These are phyloP conservation scores for Pheosia gnoma DNA, from an alignment of 2,888 invertebrate species.

Conservation along the genomic window DNA sequence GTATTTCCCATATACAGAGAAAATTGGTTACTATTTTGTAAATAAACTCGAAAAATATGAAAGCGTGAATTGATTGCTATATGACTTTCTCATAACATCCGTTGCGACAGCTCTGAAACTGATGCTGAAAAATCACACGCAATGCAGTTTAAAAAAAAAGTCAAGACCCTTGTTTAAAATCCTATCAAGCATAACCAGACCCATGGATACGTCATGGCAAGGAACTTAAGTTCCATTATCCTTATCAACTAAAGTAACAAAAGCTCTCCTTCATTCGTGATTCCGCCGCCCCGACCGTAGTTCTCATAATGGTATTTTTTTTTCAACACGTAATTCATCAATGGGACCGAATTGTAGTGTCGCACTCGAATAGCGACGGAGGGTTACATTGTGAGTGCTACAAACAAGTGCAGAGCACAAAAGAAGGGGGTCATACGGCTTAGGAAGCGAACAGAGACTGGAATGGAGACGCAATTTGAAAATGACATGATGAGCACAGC, in stretches of 20 bases:
- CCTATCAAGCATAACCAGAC: no score
- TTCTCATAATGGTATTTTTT: slow-evolving; percentile 5
- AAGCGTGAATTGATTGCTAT: no score
- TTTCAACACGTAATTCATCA: slow-evolving; percentile 21
- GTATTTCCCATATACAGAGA: no score
- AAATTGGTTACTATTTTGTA: no score
- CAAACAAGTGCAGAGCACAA: slow-evolving; percentile 5
- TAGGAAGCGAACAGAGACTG: neutral
- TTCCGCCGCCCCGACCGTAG: slow-evolving; percentile 11
- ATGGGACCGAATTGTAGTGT: slow-evolving; percentile 22
- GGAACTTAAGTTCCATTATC: neutral
- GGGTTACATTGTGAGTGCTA: slow-evolving; percentile 7
- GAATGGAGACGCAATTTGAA: neutral
- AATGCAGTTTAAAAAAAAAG: no score
- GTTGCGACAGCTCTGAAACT: no score
- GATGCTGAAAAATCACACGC: no score
- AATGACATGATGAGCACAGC: no score
- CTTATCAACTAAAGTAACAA: slow-evolving; percentile 2
- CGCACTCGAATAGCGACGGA: slow-evolving; percentile 2
- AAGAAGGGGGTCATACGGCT: slow-evolving; percentile 2
- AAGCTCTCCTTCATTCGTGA: slow-evolving; percentile 15
- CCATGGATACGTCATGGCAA: no score
- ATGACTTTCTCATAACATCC: no score
- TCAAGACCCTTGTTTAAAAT: no score
- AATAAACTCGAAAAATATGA: no score